Evolutionary conservation across 2,797 vertebrate genomes (phyloP).

Genomic region (Enteromius thamalakanensis): DNA sequence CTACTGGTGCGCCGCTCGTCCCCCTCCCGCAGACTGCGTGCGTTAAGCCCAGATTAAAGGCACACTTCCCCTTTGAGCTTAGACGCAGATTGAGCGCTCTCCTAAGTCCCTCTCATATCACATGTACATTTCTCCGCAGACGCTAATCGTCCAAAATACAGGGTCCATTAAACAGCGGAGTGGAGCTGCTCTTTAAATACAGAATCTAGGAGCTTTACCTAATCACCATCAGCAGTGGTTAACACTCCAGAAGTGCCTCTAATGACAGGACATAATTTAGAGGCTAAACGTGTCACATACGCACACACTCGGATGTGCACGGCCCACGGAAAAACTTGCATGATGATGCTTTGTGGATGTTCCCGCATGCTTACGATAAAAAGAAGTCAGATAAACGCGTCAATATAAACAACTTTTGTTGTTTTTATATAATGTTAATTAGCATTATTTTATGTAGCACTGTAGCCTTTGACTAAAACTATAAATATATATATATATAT

Average conservation of each 20-base stretch:
- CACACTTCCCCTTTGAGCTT: conserved; percentile 76
- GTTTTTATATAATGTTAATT: neutral
- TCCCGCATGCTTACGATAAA: neutral
- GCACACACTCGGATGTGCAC: conserved; percentile 40
- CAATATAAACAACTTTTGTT: neutral
- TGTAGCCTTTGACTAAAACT: neutral
- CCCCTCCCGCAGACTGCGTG: conserved; percentile 42
- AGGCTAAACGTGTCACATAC: conserved; percentile 36
- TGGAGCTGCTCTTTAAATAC: conserved; percentile 52
- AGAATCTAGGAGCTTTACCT: conserved; percentile 54
- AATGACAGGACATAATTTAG: conserved; percentile 64
- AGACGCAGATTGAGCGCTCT: conserved; percentile 76
- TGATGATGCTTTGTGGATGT: conserved; percentile 21
- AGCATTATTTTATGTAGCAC: neutral
- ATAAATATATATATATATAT: too few relatives aligned
- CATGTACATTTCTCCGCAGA: conserved; percentile 74
- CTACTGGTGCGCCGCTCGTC: conserved; percentile 32
- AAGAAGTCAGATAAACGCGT: neutral
- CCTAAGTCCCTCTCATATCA: conserved; percentile 76
- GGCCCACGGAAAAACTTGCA: conserved; percentile 11
- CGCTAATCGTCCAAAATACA: conserved; percentile 72
- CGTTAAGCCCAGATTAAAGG: conserved; percentile 77
- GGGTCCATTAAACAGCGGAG: conserved; percentile 71
- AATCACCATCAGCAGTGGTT: conserved; percentile 71
- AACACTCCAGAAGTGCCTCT: conserved; percentile 67